Evolutionary conservation across 2,888 invertebrate species (phyloP), one percentile per base, ranked within the genome.

Genomic region (Pyrochroa serraticornis): DNA sequence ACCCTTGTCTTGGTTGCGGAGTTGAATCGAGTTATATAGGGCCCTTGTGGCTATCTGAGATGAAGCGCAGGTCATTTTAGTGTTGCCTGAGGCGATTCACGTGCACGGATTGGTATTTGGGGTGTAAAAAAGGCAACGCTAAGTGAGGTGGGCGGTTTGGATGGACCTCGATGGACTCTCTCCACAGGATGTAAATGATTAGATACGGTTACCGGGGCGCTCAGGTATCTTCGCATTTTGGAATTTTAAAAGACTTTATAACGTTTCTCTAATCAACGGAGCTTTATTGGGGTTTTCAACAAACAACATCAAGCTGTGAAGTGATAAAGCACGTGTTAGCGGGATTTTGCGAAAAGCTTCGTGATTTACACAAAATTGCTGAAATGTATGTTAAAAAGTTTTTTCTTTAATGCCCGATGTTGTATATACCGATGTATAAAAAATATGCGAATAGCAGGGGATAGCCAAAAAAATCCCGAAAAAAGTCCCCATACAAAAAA

Each of bases 11-110:
- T 22, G 22, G 22, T 2, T 22, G 22, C 22, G 22, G 22, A 22
- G 22, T 22, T 22, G 22, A 22, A 5, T 22, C 22, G 22, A 22
- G 22, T 22, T 5, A 5, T 22, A 22, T 22, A 49, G 31, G 46
- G 52, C 52, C 56, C 55, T 54, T 54, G 45, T 48, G 22, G 22
- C 22, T 22, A 48, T 45, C 47, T 36, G n/a, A 22, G 36, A 46
- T 47, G 35, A 31, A 39, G 32, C 37, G 22, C 55, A 55, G 56
- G 56, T 56, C 56, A 56, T 34, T 54, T 72, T 73, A 67, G 67
- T 57, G 60, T 69, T 36, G 75, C 79, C 76, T 48, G 50, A 55
- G 76, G 79, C 78, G 68, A 76, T 76, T 78, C 79, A 79, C 79
- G 79, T 79, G 79, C 79, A 78, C 76, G 62, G 12, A 38, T 53